Evolutionary conservation across 2,888 invertebrate species (phyloP), one percentile per base, ranked within the genome.

Genomic region (Ochropacha duplaris): DNA sequence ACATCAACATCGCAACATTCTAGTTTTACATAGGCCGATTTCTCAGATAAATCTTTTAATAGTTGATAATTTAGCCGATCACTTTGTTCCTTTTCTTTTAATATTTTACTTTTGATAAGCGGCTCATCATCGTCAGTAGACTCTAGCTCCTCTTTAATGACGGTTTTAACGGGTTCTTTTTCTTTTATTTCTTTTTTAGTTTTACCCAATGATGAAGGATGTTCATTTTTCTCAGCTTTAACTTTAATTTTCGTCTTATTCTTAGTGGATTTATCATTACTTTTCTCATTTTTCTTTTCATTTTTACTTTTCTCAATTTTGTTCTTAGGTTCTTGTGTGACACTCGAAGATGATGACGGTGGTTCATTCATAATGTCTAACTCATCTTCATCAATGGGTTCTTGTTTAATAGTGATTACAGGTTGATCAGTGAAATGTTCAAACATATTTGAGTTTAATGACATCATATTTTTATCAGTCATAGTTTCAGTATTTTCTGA

Each of bases 1-100:
- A 91, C 79, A 72, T 88, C 90, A 57, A 89, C 90, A 73, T 93
- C 90, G 72, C 89, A 92, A 77, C 91, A 90, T 75, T 92, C 90
- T 60, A 93, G 72, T 75, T 92, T 92, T 22, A 92, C 92, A 67
- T 91, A 91, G 6, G 92, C 88, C 22, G 92, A 89, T 76, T 92
- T 92, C 79, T 91, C 88, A 0, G 92, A 87, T 59, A 91, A 83
- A 68, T 92, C 92, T 76, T 90, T 92, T 54, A 91, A 65, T 58
- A 92, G 65, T 69, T 90, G 87, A 65, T 85, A 88, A 68, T 92
- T 90, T 12, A 90, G 71, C 36, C 81, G 82, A 54, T 89, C 85
- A 64, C 69, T 85, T 61, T 84, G 78, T 69, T 87, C 84, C 69
- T 86, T 88, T 72, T 90, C 88, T 72, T 91, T 91, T 39, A 88